These are phyloP conservation scores for Diarsia mendica DNA, from an alignment of 2,888 invertebrate species.

Conservation along the genomic window DNA sequence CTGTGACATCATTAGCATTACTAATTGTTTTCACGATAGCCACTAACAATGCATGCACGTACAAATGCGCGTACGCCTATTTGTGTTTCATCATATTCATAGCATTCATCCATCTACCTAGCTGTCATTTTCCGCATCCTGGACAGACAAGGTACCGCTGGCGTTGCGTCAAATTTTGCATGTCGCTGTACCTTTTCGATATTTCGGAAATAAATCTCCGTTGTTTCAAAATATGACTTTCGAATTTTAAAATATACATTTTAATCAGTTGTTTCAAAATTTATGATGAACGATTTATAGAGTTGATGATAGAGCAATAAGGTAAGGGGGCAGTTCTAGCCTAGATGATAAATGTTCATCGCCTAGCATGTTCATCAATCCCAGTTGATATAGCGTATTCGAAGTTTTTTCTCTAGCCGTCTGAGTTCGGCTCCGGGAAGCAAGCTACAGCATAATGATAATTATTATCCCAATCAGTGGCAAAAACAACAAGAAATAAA, in stretches of 20 bases:
- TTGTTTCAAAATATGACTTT: no score
- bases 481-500: not conserved
- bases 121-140: conserved; percentile 38
- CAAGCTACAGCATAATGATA: no score
- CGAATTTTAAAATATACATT: no score
- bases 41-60: conserved; percentile 32
- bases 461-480: not conserved
- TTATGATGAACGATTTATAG: no score
- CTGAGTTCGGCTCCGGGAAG: not conserved
- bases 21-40: conserved; percentile 20
- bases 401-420: not conserved
- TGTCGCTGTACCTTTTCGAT: no score
- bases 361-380: not conserved
- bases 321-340: no score
- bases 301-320: no score
- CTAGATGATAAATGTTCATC: no score
- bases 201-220: not conserved
- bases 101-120: conserved; percentile 1
- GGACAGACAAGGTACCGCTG: conserved; percentile 13
- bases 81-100: conserved; percentile 17
- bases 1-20: not conserved
- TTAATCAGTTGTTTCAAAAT: no score
- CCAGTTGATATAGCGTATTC: not conserved
- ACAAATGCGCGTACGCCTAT: conserved; percentile 11
- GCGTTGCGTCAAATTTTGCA: conserved; percentile 17